Evolutionary conservation across 2,797 vertebrate genomes (phyloP), one percentile per base, ranked within the genome.

Genomic region (Staurois parvus): DNA sequence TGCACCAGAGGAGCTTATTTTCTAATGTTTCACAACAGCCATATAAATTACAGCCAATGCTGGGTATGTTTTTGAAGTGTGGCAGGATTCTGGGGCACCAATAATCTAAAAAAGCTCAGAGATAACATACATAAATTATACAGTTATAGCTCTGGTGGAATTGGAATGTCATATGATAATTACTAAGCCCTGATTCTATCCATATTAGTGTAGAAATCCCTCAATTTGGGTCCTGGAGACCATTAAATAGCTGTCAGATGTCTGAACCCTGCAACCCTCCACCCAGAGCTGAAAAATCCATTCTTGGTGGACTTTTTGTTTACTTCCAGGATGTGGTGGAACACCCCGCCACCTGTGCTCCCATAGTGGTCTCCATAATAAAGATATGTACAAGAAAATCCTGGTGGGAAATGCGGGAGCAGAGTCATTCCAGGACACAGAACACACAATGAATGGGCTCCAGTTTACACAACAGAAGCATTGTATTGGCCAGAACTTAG

Each of bases 391-490:
- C 11, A 76, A 56, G 48, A 26, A 56, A 19, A 32, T 21, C 30
- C 28, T 81, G 79, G 42, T 81, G 48, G 69, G 79, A 52, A 81
- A 64, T 81, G 68, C 37, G 42, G 37, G 52, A 40, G 56, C 45
- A 59, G 52, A 72, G 69, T 79, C 69, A 79, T 78, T 37, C 66
- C 48, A 78, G 83, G 75, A 84, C 83, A 72, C 42, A 24, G 42
- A n/a, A 32, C 73, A 76, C 40, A 75, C 64, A 83, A 75, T 83
- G 72, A 75, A 74, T 67, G 80, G 6, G 40, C 69, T 11, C 12
- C 42, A 45, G 42, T 28, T 56, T n/a, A 62, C 52, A 84, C 66
- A 84, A 84, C 83, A 84, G 76, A 24, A 62, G 83, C 48, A 78
- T 78, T 84, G 83, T 78, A 42, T 42, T 69, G 67, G 66, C 56